Conservation (phyloP, 2,888 invertebrate genomes). For the Salpingus planirostris region DNA sequence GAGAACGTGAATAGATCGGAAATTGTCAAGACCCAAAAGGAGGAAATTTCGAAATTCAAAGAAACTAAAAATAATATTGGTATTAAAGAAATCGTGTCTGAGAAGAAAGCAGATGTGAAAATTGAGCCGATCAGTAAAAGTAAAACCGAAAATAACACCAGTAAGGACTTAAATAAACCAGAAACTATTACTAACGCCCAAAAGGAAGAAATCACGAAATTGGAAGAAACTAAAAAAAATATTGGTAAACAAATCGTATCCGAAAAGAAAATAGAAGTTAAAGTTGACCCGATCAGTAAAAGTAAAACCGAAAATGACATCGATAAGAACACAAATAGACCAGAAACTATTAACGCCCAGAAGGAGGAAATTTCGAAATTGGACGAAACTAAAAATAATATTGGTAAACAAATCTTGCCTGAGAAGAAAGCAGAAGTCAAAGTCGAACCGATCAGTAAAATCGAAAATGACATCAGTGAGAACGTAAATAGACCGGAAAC, state of each 20-base stretch:
- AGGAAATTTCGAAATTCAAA: conserved; percentile 38
- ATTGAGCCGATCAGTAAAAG: conserved; percentile 1
- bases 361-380: neutral
- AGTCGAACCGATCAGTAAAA: conserved; percentile 5
- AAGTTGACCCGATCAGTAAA: conserved; percentile 1
- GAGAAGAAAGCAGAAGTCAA: conserved; percentile 14
- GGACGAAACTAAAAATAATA: neutral
- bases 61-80: conserved; percentile 21
- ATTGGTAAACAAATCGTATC: conserved; percentile 1
- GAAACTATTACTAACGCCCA: neutral
- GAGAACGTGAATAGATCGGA: too few relatives aligned
- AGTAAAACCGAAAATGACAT: neutral
- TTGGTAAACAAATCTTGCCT: neutral
- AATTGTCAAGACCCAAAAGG: neutral
- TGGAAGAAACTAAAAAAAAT: conserved; percentile 29
- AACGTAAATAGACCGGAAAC: too few relatives aligned
- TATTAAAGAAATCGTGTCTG: conserved; percentile 5
- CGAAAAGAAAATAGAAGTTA: conserved; percentile 1
- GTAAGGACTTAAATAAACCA: too few relatives aligned
- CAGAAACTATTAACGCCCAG: neutral
- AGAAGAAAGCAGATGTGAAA: neutral
- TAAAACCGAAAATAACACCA: conserved; percentile 1
- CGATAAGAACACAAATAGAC: neutral
- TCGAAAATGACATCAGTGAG: conserved; percentile 7
- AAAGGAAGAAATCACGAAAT: conserved; percentile 34